phyloP scores from a whole-genome alignment of 2,113 vertebrate genomes.

The Kryptolebias marmoratus region DNA sequence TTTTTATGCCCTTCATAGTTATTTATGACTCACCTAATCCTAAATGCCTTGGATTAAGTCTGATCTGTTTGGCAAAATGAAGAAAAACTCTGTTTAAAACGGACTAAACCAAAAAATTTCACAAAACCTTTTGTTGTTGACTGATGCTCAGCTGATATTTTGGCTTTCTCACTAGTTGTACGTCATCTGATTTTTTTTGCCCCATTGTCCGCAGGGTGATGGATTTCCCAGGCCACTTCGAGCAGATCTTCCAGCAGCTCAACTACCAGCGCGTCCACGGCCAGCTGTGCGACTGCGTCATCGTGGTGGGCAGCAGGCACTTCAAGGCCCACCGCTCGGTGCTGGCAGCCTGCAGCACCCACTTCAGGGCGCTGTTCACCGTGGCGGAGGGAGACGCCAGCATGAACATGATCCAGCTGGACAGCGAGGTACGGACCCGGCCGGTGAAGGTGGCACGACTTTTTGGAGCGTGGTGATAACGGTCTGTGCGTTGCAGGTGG shows the following conservation, averaged over 20 bases:
- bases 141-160: not conserved
- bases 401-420: conserved; percentile 97
- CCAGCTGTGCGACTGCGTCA: conserved; percentile 96
- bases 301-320: conserved; percentile 93
- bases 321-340: conserved; percentile 97
- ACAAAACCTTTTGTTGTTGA: not conserved
- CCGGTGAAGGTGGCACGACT: not conserved
- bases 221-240: conserved; percentile 99
- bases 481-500: conserved; percentile 74
- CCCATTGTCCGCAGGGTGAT: conserved; percentile 80
- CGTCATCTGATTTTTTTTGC: not conserved
- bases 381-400: conserved; percentile 92
- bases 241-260: conserved; percentile 97
- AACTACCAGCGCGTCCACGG: conserved; percentile 95
- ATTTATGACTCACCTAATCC: no score
- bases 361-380: conserved; percentile 94
- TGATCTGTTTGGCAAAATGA: no score
- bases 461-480: not conserved
- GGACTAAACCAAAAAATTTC: not conserved
- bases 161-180: not conserved
- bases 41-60: no score
- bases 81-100: not conserved
- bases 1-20: no score
- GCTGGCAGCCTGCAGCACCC: conserved; percentile 95
- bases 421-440: conserved; percentile 84